A percentile compares a stretch with the other conserved stretches of the same genome.
Evolutionary conservation across 1,140 invertebrate species (phyloP).

Genomic region (silkworm (Bombyx mori)): DNA sequence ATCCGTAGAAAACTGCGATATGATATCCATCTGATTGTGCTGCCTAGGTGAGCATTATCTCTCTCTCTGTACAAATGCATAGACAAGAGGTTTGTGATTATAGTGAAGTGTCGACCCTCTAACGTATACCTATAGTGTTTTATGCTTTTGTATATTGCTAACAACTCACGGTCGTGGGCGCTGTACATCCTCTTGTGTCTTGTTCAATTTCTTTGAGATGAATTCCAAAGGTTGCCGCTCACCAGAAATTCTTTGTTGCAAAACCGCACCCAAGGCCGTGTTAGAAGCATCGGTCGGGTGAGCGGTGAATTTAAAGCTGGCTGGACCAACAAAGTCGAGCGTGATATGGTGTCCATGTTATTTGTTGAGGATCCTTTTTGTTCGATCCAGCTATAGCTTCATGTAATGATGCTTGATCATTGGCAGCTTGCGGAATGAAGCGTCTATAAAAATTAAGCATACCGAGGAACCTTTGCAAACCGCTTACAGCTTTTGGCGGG

Average conservation of each 20-base stretch:
- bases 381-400: background rate
- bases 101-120: background rate
- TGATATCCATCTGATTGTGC: conserved; percentile 39
- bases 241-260: conserved; percentile 31
- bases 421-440: background rate
- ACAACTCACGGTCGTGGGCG: conserved; percentile 13
- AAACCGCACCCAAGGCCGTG: conserved; percentile 33
- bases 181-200: conserved; percentile 14
- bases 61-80: conserved; percentile 1
- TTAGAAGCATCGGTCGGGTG: conserved; percentile 38
- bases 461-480: background rate
- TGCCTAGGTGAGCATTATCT: conserved; percentile 27
- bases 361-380: background rate
- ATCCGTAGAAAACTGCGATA: conserved; percentile 16
- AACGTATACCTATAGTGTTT: conserved; percentile 17
- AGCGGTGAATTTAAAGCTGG: background rate
- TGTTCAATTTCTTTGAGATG: conserved; percentile 13
- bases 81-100: conserved; percentile 1
- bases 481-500: background rate
- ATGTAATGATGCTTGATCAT: background rate
- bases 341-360: background rate
- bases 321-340: background rate
- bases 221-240: conserved; percentile 20
- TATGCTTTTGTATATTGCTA: conserved; percentile 11
- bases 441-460: background rate